Percentiles rank a stretch among this genome's conserved stretches.
Conservation (phyloP, 2,888 invertebrate species). For the Pasiphila rectangulata region DNA sequence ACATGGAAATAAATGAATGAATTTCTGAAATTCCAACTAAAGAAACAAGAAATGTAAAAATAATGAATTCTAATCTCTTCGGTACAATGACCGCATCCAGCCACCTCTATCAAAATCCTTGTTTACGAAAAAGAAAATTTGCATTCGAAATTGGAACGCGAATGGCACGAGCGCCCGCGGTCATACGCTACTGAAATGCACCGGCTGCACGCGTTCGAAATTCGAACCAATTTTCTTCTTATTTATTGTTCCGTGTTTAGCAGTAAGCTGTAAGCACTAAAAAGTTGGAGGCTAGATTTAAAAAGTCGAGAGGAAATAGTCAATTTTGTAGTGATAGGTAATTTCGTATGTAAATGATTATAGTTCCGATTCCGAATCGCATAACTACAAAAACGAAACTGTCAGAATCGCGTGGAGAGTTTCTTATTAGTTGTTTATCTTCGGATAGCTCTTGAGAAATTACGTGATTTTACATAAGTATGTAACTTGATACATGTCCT, state of each 20-base stretch:
- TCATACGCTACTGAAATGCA: constrained; percentile 61
- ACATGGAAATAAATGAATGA: too few relatives aligned
- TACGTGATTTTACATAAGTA: too few relatives aligned
- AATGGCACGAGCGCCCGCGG: constrained; percentile 73
- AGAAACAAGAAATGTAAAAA: too few relatives aligned
- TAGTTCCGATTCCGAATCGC: constrained; percentile 18
- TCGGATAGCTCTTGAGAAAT: too few relatives aligned
- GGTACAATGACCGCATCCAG: constrained; percentile 28
- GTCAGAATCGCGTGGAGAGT: not conserved
- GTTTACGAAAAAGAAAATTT: constrained; percentile 64
- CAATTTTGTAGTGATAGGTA: constrained; percentile 25
- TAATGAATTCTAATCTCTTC: too few relatives aligned
- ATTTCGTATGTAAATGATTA: constrained; percentile 12
- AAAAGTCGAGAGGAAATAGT: constrained; percentile 29
- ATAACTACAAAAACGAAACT: not conserved
- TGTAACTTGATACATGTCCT: too few relatives aligned
- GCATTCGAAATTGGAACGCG: constrained; percentile 74
- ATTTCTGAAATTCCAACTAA: too few relatives aligned
- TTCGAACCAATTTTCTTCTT: constrained; percentile 21
- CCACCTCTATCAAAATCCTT: constrained; percentile 31
- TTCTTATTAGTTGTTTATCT: not conserved
- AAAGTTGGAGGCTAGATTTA: constrained; percentile 30
- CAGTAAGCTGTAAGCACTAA: constrained; percentile 7
- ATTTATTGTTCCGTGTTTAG: constrained; percentile 26
- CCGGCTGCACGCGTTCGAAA: constrained; percentile 45